These are phyloP conservation scores for Lineus longissimus DNA, from an alignment of 1,140 invertebrate species.

Conservation along the genomic window DNA sequence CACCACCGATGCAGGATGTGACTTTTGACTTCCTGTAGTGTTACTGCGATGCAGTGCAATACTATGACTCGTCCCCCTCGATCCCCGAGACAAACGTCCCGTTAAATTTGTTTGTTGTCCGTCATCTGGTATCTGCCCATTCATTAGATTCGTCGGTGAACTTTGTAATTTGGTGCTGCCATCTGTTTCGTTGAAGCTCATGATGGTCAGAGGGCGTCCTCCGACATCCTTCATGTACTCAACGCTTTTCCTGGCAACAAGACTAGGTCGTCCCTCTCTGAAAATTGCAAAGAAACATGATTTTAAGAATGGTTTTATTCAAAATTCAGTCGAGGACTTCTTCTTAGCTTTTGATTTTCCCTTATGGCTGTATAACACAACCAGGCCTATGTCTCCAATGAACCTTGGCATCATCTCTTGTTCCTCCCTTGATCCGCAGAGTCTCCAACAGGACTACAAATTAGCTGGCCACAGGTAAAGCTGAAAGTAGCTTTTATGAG, in stretches of 20 bases:
- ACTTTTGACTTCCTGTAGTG: too few relatives aligned
- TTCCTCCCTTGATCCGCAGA: too few relatives aligned
- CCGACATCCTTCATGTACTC: not conserved
- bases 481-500: too few relatives aligned
- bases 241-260: slow-evolving; percentile 18
- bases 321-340: not conserved
- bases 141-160: not conserved
- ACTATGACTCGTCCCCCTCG: too few relatives aligned
- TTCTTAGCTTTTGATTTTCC: not conserved
- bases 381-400: too few relatives aligned
- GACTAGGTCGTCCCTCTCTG: slow-evolving; percentile 35
- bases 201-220: slow-evolving; percentile 6
- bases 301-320: not conserved
- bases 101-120: too few relatives aligned
- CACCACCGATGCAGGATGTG: too few relatives aligned
- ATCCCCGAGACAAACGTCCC: too few relatives aligned
- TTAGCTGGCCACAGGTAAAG: too few relatives aligned
- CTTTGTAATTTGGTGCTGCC: not conserved
- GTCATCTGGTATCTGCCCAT: not conserved
- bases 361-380: not conserved
- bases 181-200: not conserved
- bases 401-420: too few relatives aligned
- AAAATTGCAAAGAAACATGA: slow-evolving; percentile 10
- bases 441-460: too few relatives aligned
- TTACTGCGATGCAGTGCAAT: too few relatives aligned